These are phyloP conservation scores for Hydroisotoma schaefferi DNA, from an alignment of 2,888 invertebrate genomes.

Conservation along the genomic window DNA sequence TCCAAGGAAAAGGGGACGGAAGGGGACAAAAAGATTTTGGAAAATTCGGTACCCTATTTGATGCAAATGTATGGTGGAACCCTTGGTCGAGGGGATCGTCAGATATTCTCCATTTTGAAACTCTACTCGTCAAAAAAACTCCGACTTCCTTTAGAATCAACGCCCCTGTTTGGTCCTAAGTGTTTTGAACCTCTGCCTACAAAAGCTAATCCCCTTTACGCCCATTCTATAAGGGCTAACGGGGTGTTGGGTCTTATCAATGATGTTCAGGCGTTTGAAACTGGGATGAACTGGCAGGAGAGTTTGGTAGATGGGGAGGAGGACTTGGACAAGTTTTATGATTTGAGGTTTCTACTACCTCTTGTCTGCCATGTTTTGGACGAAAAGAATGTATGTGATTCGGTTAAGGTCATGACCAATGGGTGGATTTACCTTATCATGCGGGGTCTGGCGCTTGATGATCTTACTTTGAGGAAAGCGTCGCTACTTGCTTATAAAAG, in stretches of 20 bases:
- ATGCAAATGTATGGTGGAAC: slow-evolving; percentile 38
- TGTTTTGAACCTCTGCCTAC: slow-evolving; percentile 25
- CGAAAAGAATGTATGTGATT: slow-evolving; percentile 46
- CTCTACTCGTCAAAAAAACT: slow-evolving; percentile 26
- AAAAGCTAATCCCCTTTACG: slow-evolving; percentile 41
- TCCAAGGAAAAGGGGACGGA: slow-evolving; percentile 23
- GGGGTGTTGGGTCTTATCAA: slow-evolving; percentile 27
- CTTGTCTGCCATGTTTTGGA: slow-evolving; percentile 41
- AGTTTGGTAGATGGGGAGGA: background rate
- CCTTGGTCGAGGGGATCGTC: slow-evolving; percentile 20
- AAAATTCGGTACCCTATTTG: slow-evolving; percentile 32
- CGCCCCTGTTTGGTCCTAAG: slow-evolving; percentile 46
- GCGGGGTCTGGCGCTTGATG: slow-evolving; percentile 37
- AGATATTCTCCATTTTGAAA: slow-evolving; percentile 33
- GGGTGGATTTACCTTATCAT: slow-evolving; percentile 47
- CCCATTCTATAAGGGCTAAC: slow-evolving; percentile 43
- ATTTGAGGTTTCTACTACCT: slow-evolving; percentile 42
- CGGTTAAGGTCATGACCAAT: slow-evolving; percentile 33
- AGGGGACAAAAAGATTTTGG: slow-evolving; percentile 31
- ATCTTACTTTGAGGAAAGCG: slow-evolving; percentile 27
- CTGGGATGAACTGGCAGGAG: slow-evolving; percentile 40
- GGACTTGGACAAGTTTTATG: slow-evolving; percentile 29
- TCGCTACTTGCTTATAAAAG: slow-evolving; percentile 40
- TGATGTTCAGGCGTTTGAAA: slow-evolving; percentile 39
- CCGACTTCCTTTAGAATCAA: slow-evolving; percentile 21